A percentile compares a stretch with the other conserved stretches of the same genome.
Evolutionary conservation across 2,113 vertebrate species (phyloP).

Genomic region (Anguilla japonica): DNA sequence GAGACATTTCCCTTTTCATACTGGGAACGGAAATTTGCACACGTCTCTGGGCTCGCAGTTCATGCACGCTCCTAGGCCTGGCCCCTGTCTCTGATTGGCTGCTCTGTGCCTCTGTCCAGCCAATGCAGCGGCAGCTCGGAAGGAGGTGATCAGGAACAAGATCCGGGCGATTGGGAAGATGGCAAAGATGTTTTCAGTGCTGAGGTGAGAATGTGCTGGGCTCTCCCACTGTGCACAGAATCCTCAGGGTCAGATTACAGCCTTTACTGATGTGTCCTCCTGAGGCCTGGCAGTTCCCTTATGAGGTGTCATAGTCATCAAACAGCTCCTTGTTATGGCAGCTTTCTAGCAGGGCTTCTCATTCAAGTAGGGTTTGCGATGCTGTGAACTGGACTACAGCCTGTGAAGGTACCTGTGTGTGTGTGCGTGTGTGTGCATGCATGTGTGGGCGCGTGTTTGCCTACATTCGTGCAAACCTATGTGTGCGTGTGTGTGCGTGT

Average conservation of each 20-base stretch:
- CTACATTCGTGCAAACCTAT: no score
- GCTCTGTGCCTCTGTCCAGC: slow-evolving; percentile 57
- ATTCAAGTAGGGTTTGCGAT: background rate
- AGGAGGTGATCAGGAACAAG: slow-evolving; percentile 82
- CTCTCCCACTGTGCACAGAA: slow-evolving; percentile 3
- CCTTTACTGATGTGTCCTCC: no score
- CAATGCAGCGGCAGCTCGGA: slow-evolving; percentile 76
- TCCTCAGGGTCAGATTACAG: background rate
- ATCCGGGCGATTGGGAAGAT: slow-evolving; percentile 81
- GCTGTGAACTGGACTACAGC: no score
- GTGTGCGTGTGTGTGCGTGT: no score
- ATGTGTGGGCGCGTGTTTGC: no score
- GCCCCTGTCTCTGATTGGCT: background rate
- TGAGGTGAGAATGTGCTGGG: slow-evolving; percentile 60
- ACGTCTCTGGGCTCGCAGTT: background rate
- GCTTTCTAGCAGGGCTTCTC: background rate
- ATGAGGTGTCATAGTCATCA: background rate
- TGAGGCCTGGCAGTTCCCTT: no score
- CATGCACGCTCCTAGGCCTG: background rate
- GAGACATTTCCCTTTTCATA: slow-evolving; percentile 28
- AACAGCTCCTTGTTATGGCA: background rate
- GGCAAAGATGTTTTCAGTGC: slow-evolving; percentile 80
- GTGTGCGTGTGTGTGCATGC: no score
- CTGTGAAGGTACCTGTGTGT: no score
- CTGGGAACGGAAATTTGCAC: background rate